Base-by-base conservation (phyloP, 2,797 vertebrate genomes). In the Miichthys miiuy region DNA sequence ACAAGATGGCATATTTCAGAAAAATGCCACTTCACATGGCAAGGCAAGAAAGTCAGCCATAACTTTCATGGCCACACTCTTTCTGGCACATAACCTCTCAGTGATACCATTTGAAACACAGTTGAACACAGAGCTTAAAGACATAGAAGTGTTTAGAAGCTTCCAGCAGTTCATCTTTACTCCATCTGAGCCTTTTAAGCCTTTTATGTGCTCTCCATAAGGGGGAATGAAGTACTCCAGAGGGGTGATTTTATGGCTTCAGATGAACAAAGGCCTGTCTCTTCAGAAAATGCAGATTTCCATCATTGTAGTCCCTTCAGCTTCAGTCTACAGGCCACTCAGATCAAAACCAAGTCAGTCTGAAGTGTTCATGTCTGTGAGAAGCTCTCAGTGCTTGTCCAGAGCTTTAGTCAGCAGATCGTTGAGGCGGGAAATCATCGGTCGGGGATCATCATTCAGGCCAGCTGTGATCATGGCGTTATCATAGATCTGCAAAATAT, bases 391-490 rank as follows among this genome's bases (percentile, higher is more conserved):
- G 92, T 96, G 95, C 77, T 95, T 96, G 87, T 97, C 96, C 88
- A 99, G 88, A 50, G 96, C 97, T 93, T 93, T 97, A 42, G 95
- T 94, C 52, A 99, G 95, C 58, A 99, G 96, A 5, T 97, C 93
- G 0, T 96, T 99, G 55, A 99, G 94, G 44, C 96, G 96, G 42
- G 85, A 92, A 70, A 99, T 96, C 97, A 99, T 99, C 0, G 97
- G 96, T 3, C 98, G 93, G 63, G 97, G 97, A 68, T 99, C 97
- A 0, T 99, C 97, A 0, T 97, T 97, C 14, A 99, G 94, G 5
- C 98, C 98, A 0, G 98, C 98, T 13, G 97, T 83, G 64, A 99
- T 99, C 98, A 99, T 99, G 82, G 97, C 97, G 1, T 99, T 99
- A 90, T 99, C 97, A 7, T 97, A 98, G 85, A 99, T 97, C 98